phyloP scores from a whole-genome alignment of 30 jellyfish, hydroid and myxozoan species.

The Chrysaora quinquecirrha region DNA sequence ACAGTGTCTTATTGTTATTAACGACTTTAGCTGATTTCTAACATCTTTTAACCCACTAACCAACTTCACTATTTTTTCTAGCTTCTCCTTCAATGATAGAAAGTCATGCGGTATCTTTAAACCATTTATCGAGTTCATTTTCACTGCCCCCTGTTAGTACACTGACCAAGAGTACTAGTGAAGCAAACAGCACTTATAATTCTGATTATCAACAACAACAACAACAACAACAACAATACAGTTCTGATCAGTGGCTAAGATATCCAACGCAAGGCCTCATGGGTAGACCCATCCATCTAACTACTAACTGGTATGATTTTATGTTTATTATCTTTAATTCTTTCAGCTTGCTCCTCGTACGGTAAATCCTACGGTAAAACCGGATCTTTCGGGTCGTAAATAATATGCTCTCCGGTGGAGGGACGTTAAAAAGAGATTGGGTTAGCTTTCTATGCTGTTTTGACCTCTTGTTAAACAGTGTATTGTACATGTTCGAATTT shows the following conservation, averaged over 20 bases:
- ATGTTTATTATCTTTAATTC: no score
- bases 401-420: neutral
- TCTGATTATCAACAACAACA: slow-evolving; percentile 71
- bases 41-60: slow-evolving; percentile 14
- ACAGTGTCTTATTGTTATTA: no score
- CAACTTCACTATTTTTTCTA: slow-evolving; percentile 19
- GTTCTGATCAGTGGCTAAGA: slow-evolving; percentile 85
- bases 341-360: neutral
- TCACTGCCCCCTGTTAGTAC: slow-evolving; percentile 99
- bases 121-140: slow-evolving; percentile 73
- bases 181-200: slow-evolving; percentile 46
- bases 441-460: no score
- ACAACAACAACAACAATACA: no score
- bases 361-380: neutral
- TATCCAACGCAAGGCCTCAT: slow-evolving; percentile 74
- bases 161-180: slow-evolving; percentile 91
- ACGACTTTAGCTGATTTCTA: no score
- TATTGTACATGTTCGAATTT: neutral
- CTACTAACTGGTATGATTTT: slow-evolving; percentile 80
- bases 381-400: neutral
- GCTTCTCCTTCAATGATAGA: slow-evolving; percentile 86
- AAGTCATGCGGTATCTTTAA: slow-evolving; percentile 57
- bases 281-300: slow-evolving; percentile 69
- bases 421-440: no score
- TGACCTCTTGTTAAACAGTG: neutral